Conservation (phyloP, 2,888 invertebrate genomes). For the Dinocampus coccinellae region DNA sequence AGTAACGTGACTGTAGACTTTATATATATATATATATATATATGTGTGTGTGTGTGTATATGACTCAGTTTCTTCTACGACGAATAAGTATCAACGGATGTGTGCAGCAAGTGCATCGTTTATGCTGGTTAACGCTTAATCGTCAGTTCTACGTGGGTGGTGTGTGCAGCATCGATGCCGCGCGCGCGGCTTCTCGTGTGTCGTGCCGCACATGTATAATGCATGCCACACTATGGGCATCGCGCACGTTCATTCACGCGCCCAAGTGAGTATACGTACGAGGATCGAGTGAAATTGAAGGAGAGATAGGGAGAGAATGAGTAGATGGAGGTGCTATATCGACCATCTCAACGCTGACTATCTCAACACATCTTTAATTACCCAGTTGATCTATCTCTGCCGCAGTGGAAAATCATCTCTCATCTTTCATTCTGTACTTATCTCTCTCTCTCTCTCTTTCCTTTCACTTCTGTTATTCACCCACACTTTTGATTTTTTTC, state of each 20-base stretch:
- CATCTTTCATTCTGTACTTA: constrained; percentile 27
- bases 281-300: constrained; percentile 6
- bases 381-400: constrained; percentile 58
- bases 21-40: neutral
- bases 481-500: too few species aligned
- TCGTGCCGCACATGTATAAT: constrained; percentile 50
- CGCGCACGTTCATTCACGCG: constrained; percentile 48
- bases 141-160: constrained; percentile 48
- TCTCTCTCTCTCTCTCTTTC: neutral
- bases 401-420: constrained; percentile 46
- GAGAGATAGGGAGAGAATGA: constrained; percentile 18
- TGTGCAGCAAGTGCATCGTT: constrained; percentile 48
- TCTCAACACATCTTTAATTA: constrained; percentile 63
- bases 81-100: constrained; percentile 30
- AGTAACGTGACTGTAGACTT: neutral
- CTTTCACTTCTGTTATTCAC: neutral
- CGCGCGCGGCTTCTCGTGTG: constrained; percentile 32
- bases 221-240: constrained; percentile 42
- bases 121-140: constrained; percentile 51
- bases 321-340: constrained; percentile 34
- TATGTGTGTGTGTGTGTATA: neutral
- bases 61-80: neutral
- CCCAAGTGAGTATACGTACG: constrained; percentile 15
- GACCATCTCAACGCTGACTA: constrained; percentile 43
- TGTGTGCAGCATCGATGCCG: constrained; percentile 32